A percentile compares a stretch with the other conserved stretches of the same genome.
Conservation (phyloP, 2,888 invertebrate genomes). For the Temnothorax ravouxi region DNA sequence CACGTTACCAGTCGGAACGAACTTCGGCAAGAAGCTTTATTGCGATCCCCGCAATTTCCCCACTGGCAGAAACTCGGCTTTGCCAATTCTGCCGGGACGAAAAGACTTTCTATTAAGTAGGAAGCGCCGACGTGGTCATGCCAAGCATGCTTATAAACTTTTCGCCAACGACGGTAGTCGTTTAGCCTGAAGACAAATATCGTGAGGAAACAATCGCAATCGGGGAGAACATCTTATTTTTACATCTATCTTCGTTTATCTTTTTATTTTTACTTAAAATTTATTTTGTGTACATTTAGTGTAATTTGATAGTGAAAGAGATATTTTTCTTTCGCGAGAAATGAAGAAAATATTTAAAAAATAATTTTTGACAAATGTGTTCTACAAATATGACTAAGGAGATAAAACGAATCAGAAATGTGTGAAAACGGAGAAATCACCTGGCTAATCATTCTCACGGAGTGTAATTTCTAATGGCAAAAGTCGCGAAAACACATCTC, state of each 20-base stretch:
- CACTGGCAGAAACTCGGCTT: constrained; percentile 29
- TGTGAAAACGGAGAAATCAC: not conserved
- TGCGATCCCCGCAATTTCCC: constrained; percentile 45
- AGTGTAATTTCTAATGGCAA: not conserved
- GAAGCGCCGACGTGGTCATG: constrained; percentile 1
- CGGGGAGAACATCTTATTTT: not conserved
- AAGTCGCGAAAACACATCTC: not conserved
- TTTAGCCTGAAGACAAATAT: not conserved
- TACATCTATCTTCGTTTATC: not conserved
- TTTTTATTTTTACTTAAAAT: not conserved
- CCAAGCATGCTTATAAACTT: constrained; percentile 35
- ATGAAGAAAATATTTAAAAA: not conserved
- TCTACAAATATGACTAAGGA: not conserved
- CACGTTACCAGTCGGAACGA: constrained; percentile 50
- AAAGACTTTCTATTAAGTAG: constrained; percentile 46
- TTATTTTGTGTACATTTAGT: not conserved
- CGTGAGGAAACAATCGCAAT: not conserved
- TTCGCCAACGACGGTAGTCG: constrained; percentile 6
- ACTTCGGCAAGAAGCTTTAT: constrained; percentile 60
- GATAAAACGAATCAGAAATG: not conserved
- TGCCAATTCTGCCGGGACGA: constrained; percentile 33
- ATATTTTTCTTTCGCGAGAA: not conserved
- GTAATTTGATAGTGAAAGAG: not conserved
- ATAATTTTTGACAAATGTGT: not conserved
- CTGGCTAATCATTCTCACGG: not conserved